phyloP scores from a whole-genome alignment of 2,888 invertebrate genomes.

The Macroteleia sp. region DNA sequence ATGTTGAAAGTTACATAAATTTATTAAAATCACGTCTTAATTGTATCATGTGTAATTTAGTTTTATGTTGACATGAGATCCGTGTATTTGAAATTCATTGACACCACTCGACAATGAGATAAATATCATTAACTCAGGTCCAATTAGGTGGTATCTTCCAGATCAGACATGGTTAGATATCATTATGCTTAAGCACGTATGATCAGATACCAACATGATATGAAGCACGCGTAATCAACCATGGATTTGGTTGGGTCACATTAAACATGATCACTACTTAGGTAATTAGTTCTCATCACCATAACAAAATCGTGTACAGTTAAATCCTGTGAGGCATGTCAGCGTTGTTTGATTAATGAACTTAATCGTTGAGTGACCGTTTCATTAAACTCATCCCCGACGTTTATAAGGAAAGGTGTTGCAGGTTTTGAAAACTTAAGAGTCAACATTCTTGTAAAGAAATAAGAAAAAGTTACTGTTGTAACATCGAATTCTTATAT shows the following conservation, averaged over 20 bases:
- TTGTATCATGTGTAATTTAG: too few relatives aligned
- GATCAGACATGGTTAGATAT: conserved; percentile 24
- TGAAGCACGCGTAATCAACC: conserved; percentile 6
- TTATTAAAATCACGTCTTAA: too few relatives aligned
- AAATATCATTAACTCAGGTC: conserved; percentile 28
- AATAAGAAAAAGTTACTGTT: too few relatives aligned
- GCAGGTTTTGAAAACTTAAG: too few relatives aligned
- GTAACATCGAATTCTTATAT: too few relatives aligned
- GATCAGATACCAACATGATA: conserved; percentile 26
- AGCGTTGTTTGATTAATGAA: conserved; percentile 6
- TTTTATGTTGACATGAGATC: not conserved
- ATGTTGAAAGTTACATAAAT: too few relatives aligned
- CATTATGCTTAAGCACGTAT: conserved; percentile 9
- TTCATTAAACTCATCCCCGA: not conserved
- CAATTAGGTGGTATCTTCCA: conserved; percentile 33
- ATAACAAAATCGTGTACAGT: not conserved
- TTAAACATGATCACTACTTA: conserved; percentile 4
- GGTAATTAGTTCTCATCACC: conserved; percentile 9
- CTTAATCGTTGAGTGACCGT: not conserved
- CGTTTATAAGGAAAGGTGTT: too few relatives aligned
- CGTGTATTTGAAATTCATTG: conserved; percentile 7
- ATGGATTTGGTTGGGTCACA: conserved; percentile 3
- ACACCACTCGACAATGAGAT: conserved; percentile 12
- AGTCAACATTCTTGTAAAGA: too few relatives aligned
- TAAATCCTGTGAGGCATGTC: not conserved